phyloP scores from a whole-genome alignment of 2,113 vertebrate genomes.

The Mellivora capensis region DNA sequence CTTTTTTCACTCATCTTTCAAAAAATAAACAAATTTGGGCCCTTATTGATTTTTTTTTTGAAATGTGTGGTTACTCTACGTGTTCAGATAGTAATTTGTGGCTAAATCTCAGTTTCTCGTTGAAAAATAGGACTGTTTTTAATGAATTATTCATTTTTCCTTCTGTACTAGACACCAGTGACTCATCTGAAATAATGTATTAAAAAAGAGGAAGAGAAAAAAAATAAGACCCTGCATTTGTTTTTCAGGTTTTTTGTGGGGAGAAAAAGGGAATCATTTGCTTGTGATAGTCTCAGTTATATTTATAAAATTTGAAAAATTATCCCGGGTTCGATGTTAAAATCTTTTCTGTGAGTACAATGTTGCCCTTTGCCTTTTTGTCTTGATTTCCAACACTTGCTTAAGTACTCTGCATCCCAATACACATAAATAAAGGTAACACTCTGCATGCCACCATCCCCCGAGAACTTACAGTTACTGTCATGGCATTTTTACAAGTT shows the following conservation, averaged over 20 bases:
- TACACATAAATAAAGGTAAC: background rate
- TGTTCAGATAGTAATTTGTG: background rate
- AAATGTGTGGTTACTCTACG: background rate
- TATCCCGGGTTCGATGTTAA: background rate
- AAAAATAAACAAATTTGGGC: background rate
- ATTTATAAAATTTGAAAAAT: background rate
- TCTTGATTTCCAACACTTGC: background rate
- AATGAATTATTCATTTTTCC: background rate
- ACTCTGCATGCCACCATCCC: background rate
- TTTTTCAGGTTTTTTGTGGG: background rate
- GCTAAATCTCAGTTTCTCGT: conserved; percentile 7
- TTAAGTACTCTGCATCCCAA: background rate
- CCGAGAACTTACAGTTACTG: background rate
- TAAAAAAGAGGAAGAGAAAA: background rate
- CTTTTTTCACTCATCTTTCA: background rate
- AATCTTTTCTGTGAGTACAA: background rate
- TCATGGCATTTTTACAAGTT: background rate
- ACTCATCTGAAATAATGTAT: background rate
- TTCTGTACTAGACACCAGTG: background rate
- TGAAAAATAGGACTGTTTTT: background rate
- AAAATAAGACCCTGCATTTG: background rate
- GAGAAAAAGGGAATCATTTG: background rate
- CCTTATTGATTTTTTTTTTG: background rate
- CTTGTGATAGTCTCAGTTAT: background rate
- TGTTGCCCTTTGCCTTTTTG: background rate